These are phyloP conservation scores for Micrasema minimum DNA, from an alignment of 1,140 invertebrate species.

Conservation along the genomic window DNA sequence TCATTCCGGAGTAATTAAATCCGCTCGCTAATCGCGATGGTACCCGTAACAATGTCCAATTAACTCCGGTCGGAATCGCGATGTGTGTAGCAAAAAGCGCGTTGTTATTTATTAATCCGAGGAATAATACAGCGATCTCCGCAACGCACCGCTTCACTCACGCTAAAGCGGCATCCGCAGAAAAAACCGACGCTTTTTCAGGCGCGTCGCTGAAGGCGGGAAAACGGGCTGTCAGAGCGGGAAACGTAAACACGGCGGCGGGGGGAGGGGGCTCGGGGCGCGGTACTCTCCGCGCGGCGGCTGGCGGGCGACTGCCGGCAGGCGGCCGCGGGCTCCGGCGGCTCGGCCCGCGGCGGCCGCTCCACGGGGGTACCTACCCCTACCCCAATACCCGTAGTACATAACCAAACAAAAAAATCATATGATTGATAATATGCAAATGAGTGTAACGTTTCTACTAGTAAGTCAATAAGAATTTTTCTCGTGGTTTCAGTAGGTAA, in stretches of 20 bases:
- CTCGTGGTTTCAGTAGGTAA: no score
- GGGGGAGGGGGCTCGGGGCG: no score
- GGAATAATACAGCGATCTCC: slow-evolving; percentile 7
- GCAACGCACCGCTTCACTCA: slow-evolving; percentile 21
- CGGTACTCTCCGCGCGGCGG: background rate
- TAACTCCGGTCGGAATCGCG: background rate
- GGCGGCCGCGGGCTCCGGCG: background rate
- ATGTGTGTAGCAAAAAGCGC: slow-evolving; percentile 10
- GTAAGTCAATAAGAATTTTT: background rate
- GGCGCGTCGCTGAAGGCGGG: slow-evolving; percentile 26
- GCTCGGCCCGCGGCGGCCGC: background rate
- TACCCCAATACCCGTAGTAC: background rate
- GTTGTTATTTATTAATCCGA: slow-evolving; percentile 1
- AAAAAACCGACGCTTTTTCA: slow-evolving; percentile 30
- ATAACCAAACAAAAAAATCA: background rate
- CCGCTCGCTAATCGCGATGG: background rate
- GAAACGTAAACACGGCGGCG: slow-evolving; percentile 3
- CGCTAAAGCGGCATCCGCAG: background rate
- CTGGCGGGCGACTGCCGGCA: slow-evolving; percentile 10
- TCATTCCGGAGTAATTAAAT: background rate
- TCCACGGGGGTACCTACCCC: background rate
- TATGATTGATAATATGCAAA: background rate
- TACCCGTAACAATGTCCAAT: slow-evolving; percentile 6
- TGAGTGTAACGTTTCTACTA: background rate
- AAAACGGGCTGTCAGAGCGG: slow-evolving; percentile 11